Evolutionary conservation across 2,113 vertebrate species (phyloP).

Genomic region (Pelecanoides urinatrix): DNA sequence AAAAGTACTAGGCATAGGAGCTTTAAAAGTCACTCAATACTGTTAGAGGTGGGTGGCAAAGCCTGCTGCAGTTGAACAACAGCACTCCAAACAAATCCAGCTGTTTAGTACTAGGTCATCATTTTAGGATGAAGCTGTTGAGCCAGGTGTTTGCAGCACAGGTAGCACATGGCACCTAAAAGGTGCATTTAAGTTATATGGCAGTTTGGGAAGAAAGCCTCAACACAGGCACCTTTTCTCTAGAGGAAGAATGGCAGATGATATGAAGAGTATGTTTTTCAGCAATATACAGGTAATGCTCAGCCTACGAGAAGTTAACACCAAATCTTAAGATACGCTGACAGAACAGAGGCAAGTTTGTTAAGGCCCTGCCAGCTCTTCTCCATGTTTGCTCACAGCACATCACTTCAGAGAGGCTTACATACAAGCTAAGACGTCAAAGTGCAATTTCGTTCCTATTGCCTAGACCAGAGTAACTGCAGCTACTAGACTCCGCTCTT

Average conservation of each 20-base stretch:
- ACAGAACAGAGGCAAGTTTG: neutral
- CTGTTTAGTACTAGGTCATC: neutral
- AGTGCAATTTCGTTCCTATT: neutral
- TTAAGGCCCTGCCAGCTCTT: neutral
- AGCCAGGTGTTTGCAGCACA: neutral
- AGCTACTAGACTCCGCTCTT: neutral
- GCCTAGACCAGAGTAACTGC: neutral
- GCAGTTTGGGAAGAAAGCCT: neutral
- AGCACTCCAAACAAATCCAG: neutral
- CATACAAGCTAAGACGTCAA: neutral
- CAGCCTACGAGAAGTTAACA: neutral
- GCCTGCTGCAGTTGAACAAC: neutral
- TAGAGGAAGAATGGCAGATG: neutral
- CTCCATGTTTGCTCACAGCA: neutral
- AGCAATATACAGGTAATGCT: neutral
- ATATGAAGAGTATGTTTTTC: neutral
- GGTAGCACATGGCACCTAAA: neutral
- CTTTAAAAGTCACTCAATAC: neutral
- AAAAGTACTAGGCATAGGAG: neutral
- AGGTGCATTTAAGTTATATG: neutral
- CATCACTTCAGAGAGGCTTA: neutral
- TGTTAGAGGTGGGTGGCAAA: neutral
- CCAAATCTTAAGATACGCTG: neutral
- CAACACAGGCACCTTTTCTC: neutral
- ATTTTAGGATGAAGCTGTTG: neutral